These are phyloP conservation scores for Phrynosoma platyrhinos DNA, from an alignment of 2,113 vertebrate genomes.

Conservation along the genomic window DNA sequence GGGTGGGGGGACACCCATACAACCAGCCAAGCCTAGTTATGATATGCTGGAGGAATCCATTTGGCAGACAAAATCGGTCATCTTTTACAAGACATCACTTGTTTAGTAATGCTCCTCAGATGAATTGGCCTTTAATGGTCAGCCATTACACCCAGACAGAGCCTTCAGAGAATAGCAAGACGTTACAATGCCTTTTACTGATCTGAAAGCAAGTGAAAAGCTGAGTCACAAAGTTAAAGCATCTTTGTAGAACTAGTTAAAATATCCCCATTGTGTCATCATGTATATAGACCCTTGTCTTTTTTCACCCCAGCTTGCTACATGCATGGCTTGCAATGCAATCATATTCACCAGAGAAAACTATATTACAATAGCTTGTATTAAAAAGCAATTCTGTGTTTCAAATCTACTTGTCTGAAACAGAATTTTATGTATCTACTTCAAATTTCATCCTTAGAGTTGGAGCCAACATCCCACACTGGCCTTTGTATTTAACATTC, in stretches of 20 bases:
- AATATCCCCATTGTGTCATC: neutral
- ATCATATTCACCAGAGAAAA: neutral
- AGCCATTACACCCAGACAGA: slow-evolving; percentile 23
- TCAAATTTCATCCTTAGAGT: neutral
- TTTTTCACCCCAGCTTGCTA: neutral
- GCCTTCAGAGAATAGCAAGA: neutral
- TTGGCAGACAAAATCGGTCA: slow-evolving; percentile 51
- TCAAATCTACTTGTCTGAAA: neutral
- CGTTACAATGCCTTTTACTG: slow-evolving; percentile 39
- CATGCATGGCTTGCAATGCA: neutral
- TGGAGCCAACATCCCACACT: neutral
- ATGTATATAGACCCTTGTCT: neutral
- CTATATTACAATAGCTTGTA: neutral
- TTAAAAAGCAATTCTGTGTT: neutral
- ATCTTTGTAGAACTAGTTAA: slow-evolving; percentile 32
- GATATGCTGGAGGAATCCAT: slow-evolving; percentile 26
- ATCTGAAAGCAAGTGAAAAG: slow-evolving; percentile 45
- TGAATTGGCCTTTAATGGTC: slow-evolving; percentile 34
- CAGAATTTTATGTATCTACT: neutral
- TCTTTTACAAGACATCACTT: slow-evolving; percentile 25
- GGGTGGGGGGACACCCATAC: neutral
- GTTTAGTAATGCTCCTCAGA: slow-evolving; percentile 11
- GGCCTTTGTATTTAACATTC: neutral
- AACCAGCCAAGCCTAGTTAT: slow-evolving; percentile 31
- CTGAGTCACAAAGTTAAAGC: slow-evolving; percentile 39